Base-by-base conservation (phyloP, 2,113 vertebrate genomes). In the Haplochromis burtoni region DNA sequence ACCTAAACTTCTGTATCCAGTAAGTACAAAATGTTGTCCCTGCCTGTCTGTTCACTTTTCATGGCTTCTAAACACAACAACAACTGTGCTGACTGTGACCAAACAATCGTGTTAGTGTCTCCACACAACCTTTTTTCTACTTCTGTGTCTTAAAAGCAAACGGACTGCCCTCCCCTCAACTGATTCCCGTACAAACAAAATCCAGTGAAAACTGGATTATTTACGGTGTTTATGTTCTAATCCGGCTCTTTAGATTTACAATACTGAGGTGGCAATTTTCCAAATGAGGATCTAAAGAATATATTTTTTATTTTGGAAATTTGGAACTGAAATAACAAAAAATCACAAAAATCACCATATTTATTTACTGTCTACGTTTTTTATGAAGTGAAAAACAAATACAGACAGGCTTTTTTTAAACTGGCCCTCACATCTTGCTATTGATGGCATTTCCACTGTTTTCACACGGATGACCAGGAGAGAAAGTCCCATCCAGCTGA, bases 31-130 rank as follows among this genome's bases (percentile, higher is more conserved):
- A 89, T 89, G 85, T 80, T 85, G 76, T 86, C 38, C 31, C 61
- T 31, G 82, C 51, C 91, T 88, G 89, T 93, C 92, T 83, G 76
- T 71, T 91, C 55, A 33, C 90, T 92, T 93, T 88, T 54, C 89
- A 92, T 80, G 86, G 85, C 83, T 29, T 59, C 38, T 82, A 82
- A 80, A 84, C 24, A 63, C 85, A 59, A 90, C 88, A 92, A 84
- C 92, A 91, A 73, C 83, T 89, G 19, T 82, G 17, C 61, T 66
- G 29, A 85, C 88, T 92, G 93, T 94, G 93, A 93, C 93, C 88
- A 93, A 94, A 92, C 91, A 91, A 94, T 93, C 92, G 45, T 88
- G 87, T 94, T 92, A 90, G 89, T 84, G 86, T 92, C 81, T 51
- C 68, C 47, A 33, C 26, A 61, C 47, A 92, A 81, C 84, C 8